Evolutionary conservation across 2,888 invertebrate genomes (phyloP).

Genomic region (Taenaris catops): DNA sequence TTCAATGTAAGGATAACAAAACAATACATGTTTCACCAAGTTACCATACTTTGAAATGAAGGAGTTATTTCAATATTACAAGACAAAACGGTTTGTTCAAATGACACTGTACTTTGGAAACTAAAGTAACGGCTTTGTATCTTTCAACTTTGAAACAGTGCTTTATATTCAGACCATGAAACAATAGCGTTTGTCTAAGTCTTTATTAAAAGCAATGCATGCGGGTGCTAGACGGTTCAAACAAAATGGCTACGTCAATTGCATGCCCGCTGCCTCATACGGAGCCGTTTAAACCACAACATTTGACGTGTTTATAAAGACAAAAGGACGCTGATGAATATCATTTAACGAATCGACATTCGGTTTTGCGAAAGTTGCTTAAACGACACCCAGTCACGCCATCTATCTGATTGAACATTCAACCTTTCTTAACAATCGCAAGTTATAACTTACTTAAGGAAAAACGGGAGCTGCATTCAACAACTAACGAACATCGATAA

Average conservation of each 20-base stretch:
- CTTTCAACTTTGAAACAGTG: too few relatives aligned
- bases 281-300: constrained; percentile 41
- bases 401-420: constrained; percentile 72
- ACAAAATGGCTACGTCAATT: constrained; percentile 46
- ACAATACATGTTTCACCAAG: too few relatives aligned
- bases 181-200: too few relatives aligned
- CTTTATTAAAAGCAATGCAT: constrained; percentile 40
- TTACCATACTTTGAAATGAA: too few relatives aligned
- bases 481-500: constrained; percentile 70
- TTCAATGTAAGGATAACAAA: too few relatives aligned
- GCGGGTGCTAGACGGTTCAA: constrained; percentile 44
- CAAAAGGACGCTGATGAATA: constrained; percentile 72
- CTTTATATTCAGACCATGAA: too few relatives aligned
- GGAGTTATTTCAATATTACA: too few relatives aligned
- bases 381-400: constrained; percentile 77
- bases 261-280: constrained; percentile 52
- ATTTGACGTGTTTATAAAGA: constrained; percentile 75
- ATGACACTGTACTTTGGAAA: too few relatives aligned
- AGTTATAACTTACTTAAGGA: constrained; percentile 76
- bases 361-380: constrained; percentile 60
- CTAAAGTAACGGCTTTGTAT: too few relatives aligned
- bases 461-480: constrained; percentile 65
- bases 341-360: constrained; percentile 76
- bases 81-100: too few relatives aligned
- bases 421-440: constrained; percentile 65